Evolutionary conservation across 1,140 invertebrate genomes (phyloP), one percentile per base, ranked within the genome.

Genomic region (Vollenhovia emeryi): DNA sequence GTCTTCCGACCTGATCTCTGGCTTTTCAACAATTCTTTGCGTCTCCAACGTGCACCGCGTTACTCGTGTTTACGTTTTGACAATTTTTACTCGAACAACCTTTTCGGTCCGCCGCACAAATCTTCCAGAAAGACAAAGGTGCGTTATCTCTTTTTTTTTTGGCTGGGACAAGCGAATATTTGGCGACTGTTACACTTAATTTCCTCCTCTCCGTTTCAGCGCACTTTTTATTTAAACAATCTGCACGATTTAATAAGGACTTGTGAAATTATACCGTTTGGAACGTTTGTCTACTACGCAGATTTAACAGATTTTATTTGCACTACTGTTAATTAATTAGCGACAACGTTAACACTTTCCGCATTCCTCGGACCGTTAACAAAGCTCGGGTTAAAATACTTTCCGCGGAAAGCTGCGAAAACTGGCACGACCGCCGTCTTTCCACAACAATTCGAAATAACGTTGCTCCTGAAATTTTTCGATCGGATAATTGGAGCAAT

Each of bases 401-500:
- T n/a, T 36, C 4, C n/a, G n/a, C 13, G 30, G n/a, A 24, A 36
- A 78, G 9, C 45, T 78, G 48, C 24, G 40, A 68, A 79, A 68
- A 68, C 55, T 8, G 9, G n/a, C 9, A 30, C 6, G 4, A 3
- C 21, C 40, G 3, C 1, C 6, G 11, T 21, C 9, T 18, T 18
- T 48, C 9, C 36, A 30, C 15, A 43, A 69, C 50, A 13, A 57
- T 57, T 21, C 36, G 24, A 33, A 55, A 52, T 68, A 71, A 73
- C 33, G 18, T 59, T 57, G 18, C 43, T 68, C 33, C 69, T 13
- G 36, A 45, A 82, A 82, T 82, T 73, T 82, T 57, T 59, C 27
- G 50, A 57, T 33, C 50, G 36, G 52, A 13, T 71, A 82, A 80
- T 82, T 82, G 66, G 50, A 43, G 62, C 36, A 82, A 73, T 75